Conservation (phyloP, 2,113 vertebrate species). For the Tupaia tana region DNA sequence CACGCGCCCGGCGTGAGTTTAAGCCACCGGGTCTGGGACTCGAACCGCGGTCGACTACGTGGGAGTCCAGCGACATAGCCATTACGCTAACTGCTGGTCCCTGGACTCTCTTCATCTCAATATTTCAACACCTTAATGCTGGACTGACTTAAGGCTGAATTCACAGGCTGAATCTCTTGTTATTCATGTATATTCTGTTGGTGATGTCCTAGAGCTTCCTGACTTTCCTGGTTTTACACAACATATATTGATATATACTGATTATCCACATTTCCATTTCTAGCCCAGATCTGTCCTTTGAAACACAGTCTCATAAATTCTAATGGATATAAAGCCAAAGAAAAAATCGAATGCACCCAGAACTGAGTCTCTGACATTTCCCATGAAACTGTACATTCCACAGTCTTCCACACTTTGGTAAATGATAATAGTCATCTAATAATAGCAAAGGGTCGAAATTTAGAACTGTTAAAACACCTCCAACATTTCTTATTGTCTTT, state of each 20-base stretch:
- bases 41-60: no score
- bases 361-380: background rate
- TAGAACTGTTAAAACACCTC: fast-evolving
- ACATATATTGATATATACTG: fast-evolving
- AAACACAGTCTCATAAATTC: background rate
- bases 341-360: background rate
- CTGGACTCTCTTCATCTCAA: background rate
- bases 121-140: background rate
- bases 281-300: background rate
- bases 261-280: background rate
- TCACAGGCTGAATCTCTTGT: background rate
- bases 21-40: no score
- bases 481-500: background rate
- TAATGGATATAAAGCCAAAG: background rate
- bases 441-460: background rate
- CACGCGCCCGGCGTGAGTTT: no score
- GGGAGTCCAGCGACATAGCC: no score
- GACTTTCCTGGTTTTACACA: background rate
- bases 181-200: background rate
- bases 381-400: fast-evolving
- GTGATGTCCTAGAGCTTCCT: background rate
- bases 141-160: background rate
- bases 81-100: no score
- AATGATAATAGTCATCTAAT: background rate
- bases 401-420: background rate